phyloP scores from a whole-genome alignment of 2,888 invertebrate species.

The Hydroisotoma schaefferi region DNA sequence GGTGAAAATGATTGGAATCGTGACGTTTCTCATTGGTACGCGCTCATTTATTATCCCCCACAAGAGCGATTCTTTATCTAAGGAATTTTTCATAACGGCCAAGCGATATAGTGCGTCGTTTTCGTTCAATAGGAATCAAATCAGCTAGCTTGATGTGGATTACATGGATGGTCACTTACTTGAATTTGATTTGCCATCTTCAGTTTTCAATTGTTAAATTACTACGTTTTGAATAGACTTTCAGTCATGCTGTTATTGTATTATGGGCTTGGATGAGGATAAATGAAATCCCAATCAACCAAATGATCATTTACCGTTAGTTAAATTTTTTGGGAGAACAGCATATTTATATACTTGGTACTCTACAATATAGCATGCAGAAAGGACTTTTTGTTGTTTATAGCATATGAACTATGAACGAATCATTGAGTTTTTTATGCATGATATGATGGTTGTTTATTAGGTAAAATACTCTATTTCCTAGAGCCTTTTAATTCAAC shows the following conservation, averaged over 20 bases:
- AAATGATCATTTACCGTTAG: constrained; percentile 5
- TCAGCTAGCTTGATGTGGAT: background rate
- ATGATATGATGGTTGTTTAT: too few species aligned
- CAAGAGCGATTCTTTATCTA: background rate
- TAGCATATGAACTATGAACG: too few species aligned
- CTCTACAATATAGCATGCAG: too few species aligned
- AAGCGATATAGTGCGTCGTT: too few species aligned
- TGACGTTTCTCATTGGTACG: constrained; percentile 46
- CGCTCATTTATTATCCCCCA: constrained; percentile 42
- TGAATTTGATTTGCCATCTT: constrained; percentile 8
- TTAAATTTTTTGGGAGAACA: too few species aligned
- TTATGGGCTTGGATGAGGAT: too few species aligned
- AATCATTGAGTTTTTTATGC: too few species aligned
- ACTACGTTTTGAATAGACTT: background rate
- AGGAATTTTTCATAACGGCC: background rate
- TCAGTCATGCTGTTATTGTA: too few species aligned
- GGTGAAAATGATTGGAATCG: constrained; percentile 48
- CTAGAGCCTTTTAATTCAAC: background rate
- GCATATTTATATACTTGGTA: too few species aligned
- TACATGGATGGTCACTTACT: constrained; percentile 7
- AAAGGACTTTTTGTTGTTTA: too few species aligned
- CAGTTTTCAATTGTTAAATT: background rate
- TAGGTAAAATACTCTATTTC: too few species aligned
- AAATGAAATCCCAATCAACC: background rate
- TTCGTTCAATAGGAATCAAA: too few species aligned